A percentile compares a stretch with the other conserved stretches of the same genome.
phyloP scores from a whole-genome alignment of 2,888 invertebrate genomes.

The Pterostichus niger region DNA sequence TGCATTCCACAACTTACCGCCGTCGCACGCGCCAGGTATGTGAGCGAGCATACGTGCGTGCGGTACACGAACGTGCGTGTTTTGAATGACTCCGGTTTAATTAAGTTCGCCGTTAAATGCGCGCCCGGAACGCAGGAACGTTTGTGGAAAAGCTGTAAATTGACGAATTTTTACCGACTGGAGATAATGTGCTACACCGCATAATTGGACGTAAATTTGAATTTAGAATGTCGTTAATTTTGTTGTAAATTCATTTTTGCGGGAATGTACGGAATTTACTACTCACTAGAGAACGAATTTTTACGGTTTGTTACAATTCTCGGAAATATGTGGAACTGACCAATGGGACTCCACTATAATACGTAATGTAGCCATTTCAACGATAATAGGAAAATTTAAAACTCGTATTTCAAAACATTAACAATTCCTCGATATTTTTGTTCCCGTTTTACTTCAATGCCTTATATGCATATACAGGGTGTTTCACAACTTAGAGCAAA shows the following conservation, averaged over 20 bases:
- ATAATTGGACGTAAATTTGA: conserved; percentile 15
- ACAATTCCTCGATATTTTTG: no score
- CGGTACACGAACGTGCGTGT: conserved; percentile 12
- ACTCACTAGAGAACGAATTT: no score
- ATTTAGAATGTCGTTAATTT: neutral
- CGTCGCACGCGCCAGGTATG: conserved; percentile 36
- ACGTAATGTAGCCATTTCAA: no score
- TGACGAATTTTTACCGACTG: conserved; percentile 16
- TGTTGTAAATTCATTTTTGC: neutral
- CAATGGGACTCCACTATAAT: no score
- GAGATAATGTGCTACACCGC: conserved; percentile 11
- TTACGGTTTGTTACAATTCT: no score
- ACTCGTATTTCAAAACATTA: no score
- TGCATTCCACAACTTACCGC: conserved; percentile 11
- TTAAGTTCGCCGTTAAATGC: conserved; percentile 42
- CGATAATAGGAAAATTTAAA: no score
- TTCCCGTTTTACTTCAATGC: no score
- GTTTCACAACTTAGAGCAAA: no score
- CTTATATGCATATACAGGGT: no score
- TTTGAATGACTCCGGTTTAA: conserved; percentile 54
- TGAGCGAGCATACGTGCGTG: conserved; percentile 1
- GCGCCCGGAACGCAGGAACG: neutral
- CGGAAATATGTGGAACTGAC: no score
- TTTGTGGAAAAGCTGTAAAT: conserved; percentile 18
- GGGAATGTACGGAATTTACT: no score